Percentiles rank a stretch among this genome's conserved stretches.
phyloP scores from a whole-genome alignment of 1,140 invertebrate species.

The Papilio helenus region DNA sequence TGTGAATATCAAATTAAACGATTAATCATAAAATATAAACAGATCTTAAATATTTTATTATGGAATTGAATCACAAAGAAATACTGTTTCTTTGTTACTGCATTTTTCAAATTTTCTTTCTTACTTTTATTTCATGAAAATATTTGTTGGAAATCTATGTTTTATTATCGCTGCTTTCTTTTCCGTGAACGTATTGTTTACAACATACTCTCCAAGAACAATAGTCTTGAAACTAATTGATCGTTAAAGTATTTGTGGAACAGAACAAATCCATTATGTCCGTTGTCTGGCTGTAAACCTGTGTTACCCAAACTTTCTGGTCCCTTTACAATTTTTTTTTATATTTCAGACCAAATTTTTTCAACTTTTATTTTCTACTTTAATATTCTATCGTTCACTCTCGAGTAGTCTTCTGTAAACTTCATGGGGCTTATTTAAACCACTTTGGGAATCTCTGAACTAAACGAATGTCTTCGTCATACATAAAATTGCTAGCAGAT shows the following conservation, averaged over 20 bases:
- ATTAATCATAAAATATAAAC: too few relatives aligned
- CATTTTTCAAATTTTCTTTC: not conserved
- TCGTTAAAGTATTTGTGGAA: conserved; percentile 43
- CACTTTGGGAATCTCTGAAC: not conserved
- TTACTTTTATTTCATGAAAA: not conserved
- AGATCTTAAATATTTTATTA: too few relatives aligned
- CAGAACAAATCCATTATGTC: conserved; percentile 38
- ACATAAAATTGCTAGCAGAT: not conserved
- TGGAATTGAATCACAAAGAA: not conserved
- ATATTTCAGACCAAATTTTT: not conserved
- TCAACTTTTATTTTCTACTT: too few relatives aligned
- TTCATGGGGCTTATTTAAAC: not conserved
- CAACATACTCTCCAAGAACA: conserved; percentile 6
- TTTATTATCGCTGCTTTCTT: conserved; percentile 2
- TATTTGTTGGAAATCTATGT: not conserved
- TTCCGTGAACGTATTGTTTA: conserved; percentile 7
- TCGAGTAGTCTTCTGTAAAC: not conserved
- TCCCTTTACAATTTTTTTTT: too few relatives aligned
- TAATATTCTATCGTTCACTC: not conserved
- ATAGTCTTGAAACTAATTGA: conserved; percentile 39
- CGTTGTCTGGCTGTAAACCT: conserved; percentile 14
- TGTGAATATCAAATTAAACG: too few relatives aligned
- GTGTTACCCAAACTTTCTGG: conserved; percentile 25
- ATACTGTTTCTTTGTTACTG: not conserved
- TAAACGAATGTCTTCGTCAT: not conserved